Conservation (phyloP, 2,113 vertebrate genomes). For the Mystacornis crossleyi region DNA sequence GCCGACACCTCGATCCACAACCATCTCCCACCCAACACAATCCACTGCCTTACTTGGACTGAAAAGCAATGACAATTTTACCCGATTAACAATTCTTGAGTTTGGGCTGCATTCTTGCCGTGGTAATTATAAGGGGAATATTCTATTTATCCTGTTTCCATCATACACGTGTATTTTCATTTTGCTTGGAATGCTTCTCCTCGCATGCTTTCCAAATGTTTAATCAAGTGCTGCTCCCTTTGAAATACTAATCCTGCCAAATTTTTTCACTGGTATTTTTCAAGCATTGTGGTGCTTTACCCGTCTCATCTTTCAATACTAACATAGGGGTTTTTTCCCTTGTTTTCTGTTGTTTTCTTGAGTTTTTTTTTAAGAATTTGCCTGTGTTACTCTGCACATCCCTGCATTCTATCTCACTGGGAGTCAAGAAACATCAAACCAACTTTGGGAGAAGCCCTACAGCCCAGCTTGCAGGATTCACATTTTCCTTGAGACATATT, state of each 20-base stretch:
- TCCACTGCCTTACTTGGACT: constrained; percentile 23
- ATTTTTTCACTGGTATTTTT: constrained; percentile 30
- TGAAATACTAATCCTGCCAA: constrained; percentile 47
- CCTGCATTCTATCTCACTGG: neutral
- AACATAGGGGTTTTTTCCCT: neutral
- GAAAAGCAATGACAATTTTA: constrained; percentile 51
- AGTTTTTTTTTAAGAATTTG: neutral
- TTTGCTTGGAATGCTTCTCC: constrained; percentile 51
- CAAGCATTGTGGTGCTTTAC: neutral
- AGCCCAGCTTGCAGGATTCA: neutral
- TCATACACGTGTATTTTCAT: neutral
- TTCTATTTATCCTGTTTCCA: constrained; percentile 50
- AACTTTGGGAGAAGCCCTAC: neutral
- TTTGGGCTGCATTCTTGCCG: constrained; percentile 23
- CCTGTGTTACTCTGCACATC: neutral
- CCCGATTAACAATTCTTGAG: constrained; percentile 13
- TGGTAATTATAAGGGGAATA: constrained; percentile 39
- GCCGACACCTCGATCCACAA: constrained; percentile 14
- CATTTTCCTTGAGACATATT: neutral
- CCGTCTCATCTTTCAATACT: constrained; percentile 18
- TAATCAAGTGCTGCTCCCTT: constrained; percentile 61
- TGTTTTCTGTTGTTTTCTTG: neutral
- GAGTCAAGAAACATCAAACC: neutral
- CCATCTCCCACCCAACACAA: constrained; percentile 2
- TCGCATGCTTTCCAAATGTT: constrained; percentile 48